These are phyloP conservation scores for Lasaia peninsularis DNA, from an alignment of 1,140 invertebrate species.

Conservation along the genomic window DNA sequence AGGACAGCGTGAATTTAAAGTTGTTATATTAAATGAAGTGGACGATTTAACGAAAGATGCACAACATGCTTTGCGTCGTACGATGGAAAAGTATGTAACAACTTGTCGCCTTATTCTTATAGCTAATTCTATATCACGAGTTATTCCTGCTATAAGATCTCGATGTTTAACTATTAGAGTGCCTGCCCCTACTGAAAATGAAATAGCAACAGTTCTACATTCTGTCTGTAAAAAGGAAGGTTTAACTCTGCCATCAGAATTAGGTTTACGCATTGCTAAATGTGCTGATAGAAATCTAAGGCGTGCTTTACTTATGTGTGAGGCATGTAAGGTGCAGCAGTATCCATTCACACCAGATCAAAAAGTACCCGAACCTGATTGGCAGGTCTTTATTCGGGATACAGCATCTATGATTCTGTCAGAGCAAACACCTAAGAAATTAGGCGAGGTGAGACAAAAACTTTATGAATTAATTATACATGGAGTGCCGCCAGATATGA, in stretches of 20 bases:
- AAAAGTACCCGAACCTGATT: conserved; percentile 92
- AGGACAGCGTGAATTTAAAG: conserved; percentile 96
- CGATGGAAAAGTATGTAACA: conserved; percentile 99
- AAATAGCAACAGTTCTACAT: conserved; percentile 87
- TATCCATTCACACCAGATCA: conserved; percentile 92
- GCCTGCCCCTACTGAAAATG: conserved; percentile 88
- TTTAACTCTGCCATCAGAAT: conserved; percentile 85
- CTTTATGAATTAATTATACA: conserved; percentile 96
- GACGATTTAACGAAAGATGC: conserved; percentile 98
- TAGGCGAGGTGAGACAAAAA: conserved; percentile 90
- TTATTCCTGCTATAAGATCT: conserved; percentile 96
- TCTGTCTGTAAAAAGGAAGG: conserved; percentile 92
- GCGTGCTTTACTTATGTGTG: conserved; percentile 94
- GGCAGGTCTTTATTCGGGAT: conserved; percentile 92
- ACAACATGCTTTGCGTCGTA: conserved; percentile 97
- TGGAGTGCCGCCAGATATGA: conserved; percentile 95
- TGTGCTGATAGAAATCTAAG: conserved; percentile 94
- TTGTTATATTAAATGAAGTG: conserved; percentile 96
- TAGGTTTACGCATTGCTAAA: conserved; percentile 88
- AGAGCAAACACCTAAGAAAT: conserved; percentile 91
- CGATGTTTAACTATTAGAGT: conserved; percentile 95
- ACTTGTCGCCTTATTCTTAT: conserved; percentile 97
- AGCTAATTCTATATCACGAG: conserved; percentile 95
- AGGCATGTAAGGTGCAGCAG: conserved; percentile 95
- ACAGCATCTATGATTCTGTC: conserved; percentile 92